A percentile compares a stretch with the other conserved stretches of the same genome.
Evolutionary conservation across 2,888 invertebrate genomes (phyloP).

Genomic region (Drosophila anomalata): DNA sequence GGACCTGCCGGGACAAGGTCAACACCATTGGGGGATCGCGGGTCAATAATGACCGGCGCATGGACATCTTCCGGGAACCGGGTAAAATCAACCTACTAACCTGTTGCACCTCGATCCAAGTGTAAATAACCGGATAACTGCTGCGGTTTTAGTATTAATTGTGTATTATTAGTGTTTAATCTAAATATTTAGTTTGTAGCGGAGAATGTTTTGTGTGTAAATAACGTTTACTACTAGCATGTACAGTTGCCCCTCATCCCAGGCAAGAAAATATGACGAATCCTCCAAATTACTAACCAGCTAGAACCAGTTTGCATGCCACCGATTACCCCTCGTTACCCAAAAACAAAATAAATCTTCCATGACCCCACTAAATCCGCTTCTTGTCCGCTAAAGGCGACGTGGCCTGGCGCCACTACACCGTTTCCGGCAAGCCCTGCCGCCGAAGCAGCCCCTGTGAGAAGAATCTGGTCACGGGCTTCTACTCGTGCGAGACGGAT

Average conservation of each 20-base stretch:
- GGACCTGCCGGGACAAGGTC: conserved; percentile 86
- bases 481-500: conserved; percentile 93
- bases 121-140: conserved; percentile 75
- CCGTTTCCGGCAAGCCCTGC: conserved; percentile 92
- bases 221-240: conserved; percentile 52
- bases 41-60: conserved; percentile 84
- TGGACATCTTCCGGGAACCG: conserved; percentile 84
- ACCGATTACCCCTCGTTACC: conserved; percentile 12
- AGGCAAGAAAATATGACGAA: conserved; percentile 48
- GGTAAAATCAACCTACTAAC: conserved; percentile 83
- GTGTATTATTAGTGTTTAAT: conserved; percentile 31
- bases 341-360: conserved; percentile 6
- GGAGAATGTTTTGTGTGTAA: conserved; percentile 51
- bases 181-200: conserved; percentile 54
- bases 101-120: conserved; percentile 82
- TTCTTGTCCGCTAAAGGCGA: conserved; percentile 81
- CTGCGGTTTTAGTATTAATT: conserved; percentile 30
- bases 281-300: conserved; percentile 47
- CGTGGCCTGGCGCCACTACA: conserved; percentile 89
- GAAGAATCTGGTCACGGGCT: conserved; percentile 90
- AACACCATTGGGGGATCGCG: conserved; percentile 83
- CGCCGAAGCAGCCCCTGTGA: conserved; percentile 88
- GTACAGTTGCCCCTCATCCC: conserved; percentile 49
- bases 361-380: conserved; percentile 19
- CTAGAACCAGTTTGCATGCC: conserved; percentile 32